A percentile compares a stretch with the other conserved stretches of the same genome.
Conservation (phyloP, 1,140 invertebrate genomes). For the Pygmarrhopalites habei region DNA sequence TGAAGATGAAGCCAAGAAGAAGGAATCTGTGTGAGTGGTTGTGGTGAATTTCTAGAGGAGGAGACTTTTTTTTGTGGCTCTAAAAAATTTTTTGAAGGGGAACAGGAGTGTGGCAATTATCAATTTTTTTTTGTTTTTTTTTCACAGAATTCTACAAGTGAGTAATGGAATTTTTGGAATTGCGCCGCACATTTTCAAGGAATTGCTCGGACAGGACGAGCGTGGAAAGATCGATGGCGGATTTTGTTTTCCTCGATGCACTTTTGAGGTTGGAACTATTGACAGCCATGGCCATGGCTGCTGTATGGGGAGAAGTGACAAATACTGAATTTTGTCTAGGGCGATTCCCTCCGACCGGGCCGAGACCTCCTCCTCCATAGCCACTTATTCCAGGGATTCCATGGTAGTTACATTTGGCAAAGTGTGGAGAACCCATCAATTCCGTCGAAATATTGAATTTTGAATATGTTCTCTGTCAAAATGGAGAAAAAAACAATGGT, state of each 20-base stretch:
- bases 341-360: conserved; percentile 36
- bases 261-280: conserved; percentile 42
- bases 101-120: too few species aligned
- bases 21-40: too few species aligned
- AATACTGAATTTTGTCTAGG: conserved; percentile 75
- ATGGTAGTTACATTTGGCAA: conserved; percentile 39
- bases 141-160: conserved; percentile 25
- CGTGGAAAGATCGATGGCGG: conserved; percentile 73
- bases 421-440: conserved; percentile 31
- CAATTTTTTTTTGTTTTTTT: background rate
- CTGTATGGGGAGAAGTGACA: conserved; percentile 61
- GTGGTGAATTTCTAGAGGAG: too few species aligned
- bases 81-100: too few species aligned
- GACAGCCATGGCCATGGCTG: conserved; percentile 41
- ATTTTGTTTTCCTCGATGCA: conserved; percentile 63
- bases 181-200: conserved; percentile 31
- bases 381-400: conserved; percentile 38
- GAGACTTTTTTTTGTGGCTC: too few species aligned
- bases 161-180: conserved; percentile 38
- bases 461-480: conserved; percentile 29
- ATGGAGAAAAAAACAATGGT: too few species aligned
- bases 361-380: conserved; percentile 1
- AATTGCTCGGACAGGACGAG: conserved; percentile 53
- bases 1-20: too few species aligned
- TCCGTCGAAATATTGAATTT: conserved; percentile 38